Evolutionary conservation across 2,797 vertebrate genomes (phyloP), one percentile per base, ranked within the genome.

Genomic region (Eulemur rubriventer): DNA sequence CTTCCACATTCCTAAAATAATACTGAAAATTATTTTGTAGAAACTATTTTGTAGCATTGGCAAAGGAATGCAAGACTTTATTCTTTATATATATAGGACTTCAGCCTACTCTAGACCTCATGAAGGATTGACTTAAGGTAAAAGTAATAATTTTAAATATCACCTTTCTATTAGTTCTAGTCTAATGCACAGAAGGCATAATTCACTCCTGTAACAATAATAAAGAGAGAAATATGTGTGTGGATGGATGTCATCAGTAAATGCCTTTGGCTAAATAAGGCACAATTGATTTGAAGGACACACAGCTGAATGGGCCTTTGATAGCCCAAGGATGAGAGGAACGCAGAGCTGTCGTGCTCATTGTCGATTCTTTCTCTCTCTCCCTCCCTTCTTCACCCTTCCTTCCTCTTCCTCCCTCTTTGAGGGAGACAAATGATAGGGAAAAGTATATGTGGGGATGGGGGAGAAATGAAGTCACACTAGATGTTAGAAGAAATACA

Each of bases 101-200:
- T 78, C 30, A 35, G 22, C 33, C 20, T 94, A 52, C 48, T 76
- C 28, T 59, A 94, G 12, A 70, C 35, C 48, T 38, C n/a, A 48
- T 75, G 30, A 94, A 96, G 69, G 86, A 93, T 46, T 67, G 35
- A 41, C 43, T 92, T 90, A 80, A 50, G 22, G 33, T 80, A 81
- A 69, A 80, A 85, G n/a, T 50, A 92, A 90, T 97, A 52, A 81
- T 85, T 96, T 94, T 90, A 78, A 79, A 72, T 95, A 90, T 82
- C 41, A 91, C 65, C 57, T 95, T 94, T 94, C 55, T 93, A 84
- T 95, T 94, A 91, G 57, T 89, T 96, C 89, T 90, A 89, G 59
- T 72, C n/a, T 67, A 96, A 89, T 73, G 35, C 70, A 75, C 41
- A 50, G 52, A 91, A 89, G 48, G 11, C 52, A 87, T 89, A 92